Evolutionary conservation across 2,888 invertebrate genomes (phyloP), one percentile per base, ranked within the genome.

Genomic region (Tholera decimalis): DNA sequence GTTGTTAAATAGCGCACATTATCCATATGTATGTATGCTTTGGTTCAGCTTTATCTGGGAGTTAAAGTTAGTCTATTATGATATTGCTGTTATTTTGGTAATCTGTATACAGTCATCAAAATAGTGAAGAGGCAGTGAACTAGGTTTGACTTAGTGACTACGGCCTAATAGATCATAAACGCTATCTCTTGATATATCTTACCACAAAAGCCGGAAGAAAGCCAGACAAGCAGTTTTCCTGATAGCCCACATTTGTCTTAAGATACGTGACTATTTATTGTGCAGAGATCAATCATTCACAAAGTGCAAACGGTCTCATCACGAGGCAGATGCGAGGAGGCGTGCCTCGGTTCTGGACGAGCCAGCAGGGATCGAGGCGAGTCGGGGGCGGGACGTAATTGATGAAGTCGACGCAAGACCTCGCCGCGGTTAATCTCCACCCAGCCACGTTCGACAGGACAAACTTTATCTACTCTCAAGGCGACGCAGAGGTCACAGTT

Each of bases 361-460:
- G 76, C 78, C 61, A 78, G 79, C 73, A 80, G 80, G 63, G 80
- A 64, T 63, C 53, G 60, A 59, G 57, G 61, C 62, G 73, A 58
- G 61, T 58, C 60, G 61, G 75, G 76, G 82, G 79, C 62, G 80
- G 69, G 80, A 85, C 86, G 89, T 92, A 93, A 93, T 93, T 92
- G 92, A 93, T 93, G 93, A 90, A 91, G 87, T 87, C 88, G 85
- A 88, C 90, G 88, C 87, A 90, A 87, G 87, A 87, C 84, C 84
- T 82, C 83, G 83, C 79, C 79, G 77, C 85, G 86, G 85, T 85
- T 91, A 91, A 91, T 90, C 89, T 90, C 83, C 77, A 75, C 83
- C 79, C 81, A 77, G 80, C 83, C 83, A 88, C 86, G 87, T 87
- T 87, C 84, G 88, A 85, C 87, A 83, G 85, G 83, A 83, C 84